A percentile compares a stretch with the other conserved stretches of the same genome.
Evolutionary conservation across 2,113 vertebrate genomes (phyloP).

Genomic region (Balaeniceps rex): DNA sequence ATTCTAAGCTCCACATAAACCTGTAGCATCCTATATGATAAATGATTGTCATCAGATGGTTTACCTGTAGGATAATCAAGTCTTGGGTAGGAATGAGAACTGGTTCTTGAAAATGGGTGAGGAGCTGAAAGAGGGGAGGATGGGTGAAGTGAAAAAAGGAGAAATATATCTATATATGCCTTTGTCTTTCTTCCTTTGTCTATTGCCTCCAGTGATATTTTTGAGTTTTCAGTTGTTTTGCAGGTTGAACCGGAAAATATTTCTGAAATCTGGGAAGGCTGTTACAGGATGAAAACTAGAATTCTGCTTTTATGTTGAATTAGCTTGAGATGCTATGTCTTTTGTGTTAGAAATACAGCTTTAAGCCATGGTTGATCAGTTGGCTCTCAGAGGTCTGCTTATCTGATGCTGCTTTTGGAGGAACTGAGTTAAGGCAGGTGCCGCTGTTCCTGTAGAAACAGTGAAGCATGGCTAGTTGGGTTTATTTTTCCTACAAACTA

Average conservation of each 20-base stretch:
- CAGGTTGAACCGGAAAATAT: not conserved
- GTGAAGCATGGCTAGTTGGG: not conserved
- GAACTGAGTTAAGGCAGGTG: not conserved
- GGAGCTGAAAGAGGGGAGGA: not conserved
- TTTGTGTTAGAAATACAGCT: not conserved
- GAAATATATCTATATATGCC: not conserved
- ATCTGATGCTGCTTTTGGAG: not conserved
- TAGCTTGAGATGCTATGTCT: not conserved
- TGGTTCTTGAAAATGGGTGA: not conserved
- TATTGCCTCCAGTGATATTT: not conserved
- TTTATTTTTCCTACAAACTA: not conserved
- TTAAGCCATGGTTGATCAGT: not conserved
- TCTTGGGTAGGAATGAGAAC: not conserved
- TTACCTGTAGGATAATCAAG: not conserved
- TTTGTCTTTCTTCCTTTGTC: not conserved
- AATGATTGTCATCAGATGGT: not conserved
- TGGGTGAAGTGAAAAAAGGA: not conserved
- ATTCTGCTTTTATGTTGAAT: not conserved
- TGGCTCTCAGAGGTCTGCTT: not conserved
- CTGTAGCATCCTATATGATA: not conserved
- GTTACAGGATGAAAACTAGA: not conserved
- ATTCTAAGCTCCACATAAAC: not conserved
- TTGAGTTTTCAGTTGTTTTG: not conserved
- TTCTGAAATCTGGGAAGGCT: not conserved
- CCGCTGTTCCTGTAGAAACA: not conserved